Percentiles rank a stretch among this genome's conserved stretches.
phyloP scores from a whole-genome alignment of 2,113 vertebrate genomes.

The Psophia crepitans region DNA sequence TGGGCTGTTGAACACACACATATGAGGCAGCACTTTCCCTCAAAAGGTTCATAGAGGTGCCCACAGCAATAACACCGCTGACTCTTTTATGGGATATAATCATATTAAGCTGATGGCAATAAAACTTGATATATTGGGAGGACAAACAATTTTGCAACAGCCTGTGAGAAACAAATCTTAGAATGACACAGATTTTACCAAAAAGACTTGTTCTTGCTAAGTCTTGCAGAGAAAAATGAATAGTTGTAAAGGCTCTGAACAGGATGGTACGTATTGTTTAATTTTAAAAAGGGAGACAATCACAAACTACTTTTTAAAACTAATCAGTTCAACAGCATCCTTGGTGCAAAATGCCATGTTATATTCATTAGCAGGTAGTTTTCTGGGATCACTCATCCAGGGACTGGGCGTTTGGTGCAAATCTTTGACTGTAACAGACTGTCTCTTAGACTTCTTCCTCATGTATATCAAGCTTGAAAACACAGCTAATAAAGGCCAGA shows the following conservation, averaged over 20 bases:
- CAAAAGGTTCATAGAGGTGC: not conserved
- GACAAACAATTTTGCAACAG: not conserved
- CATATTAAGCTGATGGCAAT: not conserved
- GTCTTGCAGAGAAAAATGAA: not conserved
- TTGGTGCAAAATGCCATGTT: not conserved
- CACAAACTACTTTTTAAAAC: not conserved
- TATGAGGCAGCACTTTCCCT: not conserved
- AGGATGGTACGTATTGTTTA: not conserved
- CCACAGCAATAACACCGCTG: not conserved
- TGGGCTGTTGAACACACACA: not conserved
- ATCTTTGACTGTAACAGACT: not conserved
- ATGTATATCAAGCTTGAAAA: not conserved
- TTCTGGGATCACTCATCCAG: not conserved
- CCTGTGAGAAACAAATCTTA: not conserved
- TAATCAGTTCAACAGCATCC: not conserved
- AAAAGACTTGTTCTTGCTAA: not conserved
- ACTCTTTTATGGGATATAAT: not conserved
- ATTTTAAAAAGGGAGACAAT: not conserved
- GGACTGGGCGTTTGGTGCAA: not conserved
- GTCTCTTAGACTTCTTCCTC: constrained; percentile 5
- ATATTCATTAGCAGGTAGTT: constrained; percentile 1
- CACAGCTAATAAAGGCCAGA: constrained; percentile 61
- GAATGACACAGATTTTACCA: not conserved
- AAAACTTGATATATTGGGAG: not conserved
- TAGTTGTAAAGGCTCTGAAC: not conserved